Base-by-base conservation (phyloP, 2,113 vertebrate genomes). In the Ochotona curzoniae region DNA sequence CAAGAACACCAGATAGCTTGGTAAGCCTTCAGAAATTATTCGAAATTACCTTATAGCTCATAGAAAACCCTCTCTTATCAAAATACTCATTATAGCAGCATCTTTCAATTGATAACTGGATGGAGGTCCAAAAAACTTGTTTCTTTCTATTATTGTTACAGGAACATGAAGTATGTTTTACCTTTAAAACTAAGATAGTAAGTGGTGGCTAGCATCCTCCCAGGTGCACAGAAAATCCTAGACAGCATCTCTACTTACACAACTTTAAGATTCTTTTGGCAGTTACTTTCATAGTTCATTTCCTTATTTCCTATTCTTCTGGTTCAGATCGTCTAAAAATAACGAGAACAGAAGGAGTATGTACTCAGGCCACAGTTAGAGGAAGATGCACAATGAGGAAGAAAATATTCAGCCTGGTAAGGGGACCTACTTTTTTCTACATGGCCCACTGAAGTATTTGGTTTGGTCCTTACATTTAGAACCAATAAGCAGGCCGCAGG, bases 1-100 rank as follows among this genome's bases (percentile, higher is more conserved):
- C 28, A 81, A 83, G 79, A 94, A 70, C 35, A 71, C 76, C 78
- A 90, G 61, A 71, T 66, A 66, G 25, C 30, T 91, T 30, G 30
- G 17, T 74, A 80, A 74, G 23, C 23, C 15, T 69, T 90, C 30
- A 54, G 51, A 38, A 84, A 93, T 92, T 73, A 23, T 86, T 61
- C 28, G 85, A 88, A 74, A 64, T 81, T 82, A 93, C 54, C 57
- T 81, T 20, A n/a, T 49, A 80, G 66, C 23, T 61, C n/a, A 61
- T 17, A 69, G 51, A 83, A 93, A 87, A 90, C 5, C 3, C 4
- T 74, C 35, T 89, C 10, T 51, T 23, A 85, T 35, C 74, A 70
- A 89, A 89, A 74, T 85, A 47, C 28, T 73, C 80, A 54, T 28
- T 61, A 63, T 44, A 51, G 71, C 13, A 12, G 20, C 47, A 82